Conservation (phyloP, 1,140 invertebrate species). For the Dufourea novaeangliae region DNA sequence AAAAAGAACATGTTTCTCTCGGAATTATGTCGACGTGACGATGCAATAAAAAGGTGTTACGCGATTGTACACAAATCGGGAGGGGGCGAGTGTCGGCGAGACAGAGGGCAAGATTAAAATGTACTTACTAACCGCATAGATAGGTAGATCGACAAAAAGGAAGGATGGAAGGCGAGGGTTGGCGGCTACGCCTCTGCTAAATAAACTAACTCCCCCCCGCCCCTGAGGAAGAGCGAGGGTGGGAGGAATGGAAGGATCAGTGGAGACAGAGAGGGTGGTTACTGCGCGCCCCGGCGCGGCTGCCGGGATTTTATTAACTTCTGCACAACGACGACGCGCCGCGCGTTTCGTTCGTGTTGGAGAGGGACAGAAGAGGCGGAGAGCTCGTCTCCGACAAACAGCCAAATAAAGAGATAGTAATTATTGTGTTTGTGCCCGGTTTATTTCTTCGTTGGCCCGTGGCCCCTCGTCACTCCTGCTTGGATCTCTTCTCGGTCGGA, state of each 20-base stretch:
- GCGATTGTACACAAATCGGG: background rate
- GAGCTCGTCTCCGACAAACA: conserved; percentile 74
- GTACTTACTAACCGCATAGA: conserved; percentile 42
- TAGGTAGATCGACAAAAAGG: conserved; percentile 53
- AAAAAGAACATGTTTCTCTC: background rate
- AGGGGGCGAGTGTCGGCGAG: conserved; percentile 23
- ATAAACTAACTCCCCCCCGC: conserved; percentile 79
- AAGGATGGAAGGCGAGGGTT: conserved; percentile 53
- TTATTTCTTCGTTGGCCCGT: conserved; percentile 71
- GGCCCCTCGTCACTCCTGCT: conserved; percentile 46
- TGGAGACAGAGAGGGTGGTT: conserved; percentile 51
- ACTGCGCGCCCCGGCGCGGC: conserved; percentile 67
- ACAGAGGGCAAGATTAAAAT: conserved; percentile 40
- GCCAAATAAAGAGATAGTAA: conserved; percentile 81
- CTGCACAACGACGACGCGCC: conserved; percentile 74
- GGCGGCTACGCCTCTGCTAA: conserved; percentile 79
- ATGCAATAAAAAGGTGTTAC: background rate
- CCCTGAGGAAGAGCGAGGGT: no score
- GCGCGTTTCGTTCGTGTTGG: conserved; percentile 59
- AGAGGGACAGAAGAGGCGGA: conserved; percentile 58
- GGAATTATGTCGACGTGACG: background rate
- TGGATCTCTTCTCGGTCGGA: conserved; percentile 29
- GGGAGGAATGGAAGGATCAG: conserved; percentile 28
- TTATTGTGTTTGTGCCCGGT: conserved; percentile 78
- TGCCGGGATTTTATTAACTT: conserved; percentile 81